These are phyloP conservation scores for Mycteria americana DNA, from an alignment of 2,797 vertebrate species.

Conservation along the genomic window DNA sequence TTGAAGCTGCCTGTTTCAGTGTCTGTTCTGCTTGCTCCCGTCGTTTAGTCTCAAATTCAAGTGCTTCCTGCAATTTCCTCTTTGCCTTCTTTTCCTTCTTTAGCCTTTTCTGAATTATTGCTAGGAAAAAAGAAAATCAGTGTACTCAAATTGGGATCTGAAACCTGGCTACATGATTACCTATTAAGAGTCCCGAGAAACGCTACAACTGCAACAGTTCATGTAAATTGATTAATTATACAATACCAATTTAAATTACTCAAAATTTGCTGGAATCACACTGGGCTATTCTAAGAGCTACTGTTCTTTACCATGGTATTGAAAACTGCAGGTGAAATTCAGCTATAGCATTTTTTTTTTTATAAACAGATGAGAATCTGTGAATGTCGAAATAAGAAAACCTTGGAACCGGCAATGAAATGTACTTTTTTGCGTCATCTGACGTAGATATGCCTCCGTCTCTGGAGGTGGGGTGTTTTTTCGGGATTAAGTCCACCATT, in stretches of 20 bases:
- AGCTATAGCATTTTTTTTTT: not conserved
- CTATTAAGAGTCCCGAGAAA: not conserved
- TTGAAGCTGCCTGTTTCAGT: conserved; percentile 94
- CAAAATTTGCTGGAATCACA: not conserved
- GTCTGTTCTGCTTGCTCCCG: conserved; percentile 95
- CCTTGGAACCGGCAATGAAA: not conserved
- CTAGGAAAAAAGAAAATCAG: conserved; percentile 68
- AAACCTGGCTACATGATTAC: not conserved
- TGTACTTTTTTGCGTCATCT: not conserved
- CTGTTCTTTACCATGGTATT: not conserved
- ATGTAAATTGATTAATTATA: not conserved
- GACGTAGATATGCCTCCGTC: fast-evolving
- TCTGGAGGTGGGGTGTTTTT: not conserved
- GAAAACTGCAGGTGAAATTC: not conserved
- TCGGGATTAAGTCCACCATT: not conserved
- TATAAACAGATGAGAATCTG: not conserved
- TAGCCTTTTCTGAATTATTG: conserved; percentile 98
- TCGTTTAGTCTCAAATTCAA: conserved; percentile 98
- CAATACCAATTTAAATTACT: not conserved
- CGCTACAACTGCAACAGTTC: not conserved
- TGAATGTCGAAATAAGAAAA: not conserved
- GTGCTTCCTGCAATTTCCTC: conserved; percentile 99
- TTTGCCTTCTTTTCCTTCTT: conserved; percentile 99
- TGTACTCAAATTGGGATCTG: not conserved
- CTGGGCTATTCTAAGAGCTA: not conserved